A percentile compares a stretch with the other conserved stretches of the same genome.
Conservation (phyloP, 2,113 vertebrate species). For the Mesitornis unicolor region DNA sequence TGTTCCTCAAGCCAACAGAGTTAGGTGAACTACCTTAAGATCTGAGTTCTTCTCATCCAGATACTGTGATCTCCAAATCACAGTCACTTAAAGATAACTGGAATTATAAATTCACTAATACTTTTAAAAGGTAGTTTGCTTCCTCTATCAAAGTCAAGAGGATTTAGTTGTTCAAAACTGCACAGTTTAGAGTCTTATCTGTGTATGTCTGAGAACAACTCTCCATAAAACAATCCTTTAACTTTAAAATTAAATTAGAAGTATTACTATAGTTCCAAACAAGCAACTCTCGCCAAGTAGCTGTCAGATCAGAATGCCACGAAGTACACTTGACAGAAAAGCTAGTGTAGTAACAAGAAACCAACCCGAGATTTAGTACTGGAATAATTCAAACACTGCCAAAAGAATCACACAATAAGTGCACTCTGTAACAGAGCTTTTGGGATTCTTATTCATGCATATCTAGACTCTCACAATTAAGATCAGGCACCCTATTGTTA, state of each 20-base stretch:
- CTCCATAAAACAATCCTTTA: not conserved
- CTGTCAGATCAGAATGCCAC: not conserved
- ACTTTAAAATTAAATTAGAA: not conserved
- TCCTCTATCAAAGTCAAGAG: not conserved
- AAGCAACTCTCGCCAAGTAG: not conserved
- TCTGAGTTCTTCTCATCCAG: not conserved
- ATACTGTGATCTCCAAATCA: not conserved
- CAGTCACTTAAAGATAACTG: not conserved
- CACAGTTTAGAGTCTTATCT: not conserved
- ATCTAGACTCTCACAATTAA: not conserved
- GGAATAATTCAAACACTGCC: not conserved
- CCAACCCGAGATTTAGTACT: not conserved
- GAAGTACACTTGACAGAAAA: conserved; percentile 8
- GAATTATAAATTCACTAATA: not conserved
- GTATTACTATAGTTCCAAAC: not conserved
- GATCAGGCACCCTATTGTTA: not conserved
- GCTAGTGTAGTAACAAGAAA: not conserved
- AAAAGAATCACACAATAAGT: not conserved
- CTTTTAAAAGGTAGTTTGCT: not conserved
- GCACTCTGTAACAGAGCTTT: not conserved
- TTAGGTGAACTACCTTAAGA: not conserved
- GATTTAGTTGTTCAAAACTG: not conserved
- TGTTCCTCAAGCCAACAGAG: not conserved
- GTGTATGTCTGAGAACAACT: not conserved
- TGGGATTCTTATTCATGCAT: not conserved